phyloP scores from a whole-genome alignment of 2,113 vertebrate species.

The Laticauda laticaudata region DNA sequence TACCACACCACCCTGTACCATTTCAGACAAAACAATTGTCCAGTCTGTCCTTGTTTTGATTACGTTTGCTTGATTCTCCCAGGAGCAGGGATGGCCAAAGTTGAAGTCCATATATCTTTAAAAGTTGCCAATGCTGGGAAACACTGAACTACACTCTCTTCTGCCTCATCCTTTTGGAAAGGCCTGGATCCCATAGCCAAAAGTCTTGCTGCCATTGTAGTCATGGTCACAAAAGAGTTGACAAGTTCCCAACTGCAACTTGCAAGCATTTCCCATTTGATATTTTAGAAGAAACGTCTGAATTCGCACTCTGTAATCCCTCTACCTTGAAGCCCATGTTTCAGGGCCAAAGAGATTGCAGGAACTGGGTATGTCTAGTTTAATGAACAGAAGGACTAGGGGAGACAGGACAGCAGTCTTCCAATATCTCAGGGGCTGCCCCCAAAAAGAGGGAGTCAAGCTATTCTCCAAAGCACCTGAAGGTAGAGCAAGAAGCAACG shows the following conservation, averaged over 20 bases:
- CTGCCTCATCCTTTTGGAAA: background rate
- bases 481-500: background rate
- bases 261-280: background rate
- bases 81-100: too few species aligned
- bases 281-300: background rate
- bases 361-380: background rate
- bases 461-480: background rate
- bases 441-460: background rate
- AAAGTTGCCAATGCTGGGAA: too few species aligned
- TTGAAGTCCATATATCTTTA: too few species aligned
- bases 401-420: background rate
- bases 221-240: too few species aligned
- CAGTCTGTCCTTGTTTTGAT: too few species aligned
- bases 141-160: background rate
- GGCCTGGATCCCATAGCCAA: background rate
- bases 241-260: background rate
- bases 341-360: background rate
- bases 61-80: too few species aligned
- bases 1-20: too few species aligned
- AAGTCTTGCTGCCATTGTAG: background rate
- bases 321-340: background rate
- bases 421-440: too few species aligned
- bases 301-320: background rate
- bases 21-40: too few species aligned
- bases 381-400: background rate